Evolutionary conservation across 2,113 vertebrate genomes (phyloP), one percentile per base, ranked within the genome.

Genomic region (Cariama cristata): DNA sequence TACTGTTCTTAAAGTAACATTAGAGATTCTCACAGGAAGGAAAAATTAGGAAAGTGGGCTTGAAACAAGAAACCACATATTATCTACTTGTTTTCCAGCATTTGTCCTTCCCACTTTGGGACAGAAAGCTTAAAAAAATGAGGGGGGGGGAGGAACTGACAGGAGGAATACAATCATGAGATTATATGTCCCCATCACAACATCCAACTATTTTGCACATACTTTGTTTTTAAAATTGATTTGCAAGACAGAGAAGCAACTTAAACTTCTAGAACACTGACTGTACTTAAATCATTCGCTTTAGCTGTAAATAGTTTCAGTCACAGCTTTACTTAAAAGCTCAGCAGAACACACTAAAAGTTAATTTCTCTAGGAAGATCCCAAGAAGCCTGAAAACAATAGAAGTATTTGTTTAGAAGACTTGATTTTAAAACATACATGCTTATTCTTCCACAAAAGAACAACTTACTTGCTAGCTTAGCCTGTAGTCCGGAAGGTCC

Each of bases 401-500:
- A 15, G 3, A 42, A 52, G 6, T 2, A 64, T 52, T 84, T 74
- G 26, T 64, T 87, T 24, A 85, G 52, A 81, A 67, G n/a, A 49
- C 12, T 67, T 63, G 13, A 26, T 73, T 88, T 88, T 56, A 80
- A 84, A 74, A 90, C 13, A 62, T 17, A 64, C 1, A 27, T 64
- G 9, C 28, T 82, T 85, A 79, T 24, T 64, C 33, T 79, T 64
- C 59, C 45, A 55, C 27, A 91, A 74, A 84, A 59, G 14, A 81
- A 58, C 1, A 30, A 99, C 99, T 99, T 98, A 99, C 99, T 99
- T 99, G 99, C 99, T 98, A 99, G 98, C 98, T 99, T 99, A 98
- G 99, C 99, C 98, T 99, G 99, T 95, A 99, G 98, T 99, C 99
- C 99, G 93, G 99, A 99, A 96, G 99, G 99, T 98, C 99, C 99